Conservation (phyloP, 2,888 invertebrate species). For the Dorcus parallelipipedus region DNA sequence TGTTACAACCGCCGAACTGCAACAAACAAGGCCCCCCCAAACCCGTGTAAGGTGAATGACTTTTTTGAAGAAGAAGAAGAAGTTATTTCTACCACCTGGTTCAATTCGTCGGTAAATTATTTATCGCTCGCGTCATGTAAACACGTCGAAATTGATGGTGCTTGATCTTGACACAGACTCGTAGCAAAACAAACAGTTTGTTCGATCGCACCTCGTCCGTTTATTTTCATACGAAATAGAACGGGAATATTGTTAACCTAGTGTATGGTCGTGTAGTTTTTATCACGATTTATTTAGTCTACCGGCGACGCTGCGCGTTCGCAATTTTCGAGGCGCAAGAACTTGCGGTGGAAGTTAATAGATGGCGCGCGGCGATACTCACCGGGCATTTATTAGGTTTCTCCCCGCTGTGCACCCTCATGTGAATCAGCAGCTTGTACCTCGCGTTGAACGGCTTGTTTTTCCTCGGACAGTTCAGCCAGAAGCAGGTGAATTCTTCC, state of each 20-base stretch:
- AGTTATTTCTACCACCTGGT: background rate
- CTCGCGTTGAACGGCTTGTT: conserved; percentile 94
- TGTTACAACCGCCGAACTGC: conserved; percentile 90
- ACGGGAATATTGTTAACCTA: background rate
- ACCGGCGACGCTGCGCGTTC: background rate
- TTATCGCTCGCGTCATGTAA: too few species aligned
- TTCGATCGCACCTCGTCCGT: background rate
- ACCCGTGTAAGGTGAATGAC: too few species aligned
- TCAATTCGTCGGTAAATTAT: too few species aligned
- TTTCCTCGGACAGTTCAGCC: conserved; percentile 87
- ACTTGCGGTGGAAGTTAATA: too few species aligned
- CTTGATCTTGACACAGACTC: too few species aligned
- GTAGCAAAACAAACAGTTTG: too few species aligned
- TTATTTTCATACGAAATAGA: background rate
- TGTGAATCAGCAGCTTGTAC: conserved; percentile 94
- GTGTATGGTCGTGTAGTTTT: background rate
- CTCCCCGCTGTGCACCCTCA: conserved; percentile 97
- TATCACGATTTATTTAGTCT: background rate
- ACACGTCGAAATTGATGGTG: too few species aligned
- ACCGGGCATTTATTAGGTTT: conserved; percentile 98
- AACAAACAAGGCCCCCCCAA: conserved; percentile 29
- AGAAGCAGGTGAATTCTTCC: conserved; percentile 90
- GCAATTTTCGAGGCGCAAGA: too few species aligned
- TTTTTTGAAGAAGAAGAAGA: background rate
- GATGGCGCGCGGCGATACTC: conserved; percentile 49